Evolutionary conservation across 2,113 vertebrate species (phyloP).

Genomic region (Pimephales promelas): DNA sequence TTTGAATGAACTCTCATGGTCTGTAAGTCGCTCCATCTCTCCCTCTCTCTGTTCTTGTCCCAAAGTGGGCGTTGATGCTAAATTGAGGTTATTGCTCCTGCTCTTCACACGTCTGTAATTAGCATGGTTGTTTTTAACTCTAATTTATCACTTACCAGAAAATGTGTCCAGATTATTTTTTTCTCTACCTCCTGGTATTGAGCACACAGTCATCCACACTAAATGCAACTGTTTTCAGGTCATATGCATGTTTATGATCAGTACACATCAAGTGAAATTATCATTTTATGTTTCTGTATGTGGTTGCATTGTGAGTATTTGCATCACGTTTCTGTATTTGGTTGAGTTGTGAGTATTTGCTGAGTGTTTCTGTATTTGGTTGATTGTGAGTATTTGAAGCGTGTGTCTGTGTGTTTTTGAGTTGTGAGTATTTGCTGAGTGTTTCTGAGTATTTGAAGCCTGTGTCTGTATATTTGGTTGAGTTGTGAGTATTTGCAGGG

Average conservation of each 20-base stretch:
- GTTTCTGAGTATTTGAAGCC: too few relatives aligned
- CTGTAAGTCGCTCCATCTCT: not conserved
- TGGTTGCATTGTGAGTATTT: too few relatives aligned
- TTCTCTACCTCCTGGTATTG: not conserved
- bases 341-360: too few relatives aligned
- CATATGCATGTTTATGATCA: not conserved
- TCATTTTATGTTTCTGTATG: too few relatives aligned
- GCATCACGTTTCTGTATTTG: too few relatives aligned
- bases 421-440: too few relatives aligned
- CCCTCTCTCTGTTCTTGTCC: not conserved
- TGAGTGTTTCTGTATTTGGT: too few relatives aligned
- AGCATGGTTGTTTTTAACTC: slow-evolving; percentile 49
- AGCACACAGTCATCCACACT: not conserved
- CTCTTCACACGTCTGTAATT: slow-evolving; percentile 54
- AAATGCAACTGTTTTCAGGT: not conserved
- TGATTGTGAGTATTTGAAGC: too few relatives aligned
- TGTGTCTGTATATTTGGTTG: too few relatives aligned
- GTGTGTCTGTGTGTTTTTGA: too few relatives aligned
- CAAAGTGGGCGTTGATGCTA: slow-evolving; percentile 47
- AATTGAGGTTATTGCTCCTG: slow-evolving; percentile 42
- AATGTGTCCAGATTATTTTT: not conserved
- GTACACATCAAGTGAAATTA: not conserved
- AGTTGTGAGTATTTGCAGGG: too few relatives aligned
- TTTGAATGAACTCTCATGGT: slow-evolving; percentile 6
- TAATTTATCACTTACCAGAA: slow-evolving; percentile 46